These are phyloP conservation scores for Mycalesis mineus DNA, from an alignment of 2,888 invertebrate species.

Conservation along the genomic window DNA sequence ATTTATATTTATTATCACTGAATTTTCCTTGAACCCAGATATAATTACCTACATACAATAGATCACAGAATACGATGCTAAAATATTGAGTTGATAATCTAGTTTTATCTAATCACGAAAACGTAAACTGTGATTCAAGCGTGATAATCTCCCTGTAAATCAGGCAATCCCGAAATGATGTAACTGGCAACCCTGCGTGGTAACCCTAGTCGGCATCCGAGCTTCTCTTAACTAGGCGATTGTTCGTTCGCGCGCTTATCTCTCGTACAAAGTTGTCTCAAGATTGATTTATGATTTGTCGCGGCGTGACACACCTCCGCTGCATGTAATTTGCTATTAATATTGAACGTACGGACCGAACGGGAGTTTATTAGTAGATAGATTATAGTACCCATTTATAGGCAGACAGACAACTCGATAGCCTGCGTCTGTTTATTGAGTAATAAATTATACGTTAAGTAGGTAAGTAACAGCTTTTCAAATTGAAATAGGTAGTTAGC, in stretches of 20 bases:
- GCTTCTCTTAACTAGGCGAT: conserved; percentile 26
- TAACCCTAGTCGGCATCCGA: conserved; percentile 17
- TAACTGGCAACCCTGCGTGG: neutral
- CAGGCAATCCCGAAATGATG: neutral
- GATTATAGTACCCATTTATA: neutral
- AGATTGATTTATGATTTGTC: conserved; percentile 26
- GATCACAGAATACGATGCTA: no score
- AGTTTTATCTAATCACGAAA: no score
- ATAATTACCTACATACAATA: no score
- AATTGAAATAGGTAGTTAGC: neutral
- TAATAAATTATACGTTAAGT: neutral
- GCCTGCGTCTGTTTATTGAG: neutral
- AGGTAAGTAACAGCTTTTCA: neutral
- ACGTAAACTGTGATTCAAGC: no score
- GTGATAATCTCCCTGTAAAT: neutral
- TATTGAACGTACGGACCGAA: conserved; percentile 10
- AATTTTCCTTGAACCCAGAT: no score
- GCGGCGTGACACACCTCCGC: conserved; percentile 18
- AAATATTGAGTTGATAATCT: no score
- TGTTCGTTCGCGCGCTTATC: conserved; percentile 23
- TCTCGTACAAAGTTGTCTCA: conserved; percentile 8
- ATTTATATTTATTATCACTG: no score
- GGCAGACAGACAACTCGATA: neutral
- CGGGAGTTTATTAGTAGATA: conserved; percentile 11
- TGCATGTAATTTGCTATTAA: conserved; percentile 15